phyloP scores from a whole-genome alignment of 2,797 vertebrate species.

The Siniperca obscura region DNA sequence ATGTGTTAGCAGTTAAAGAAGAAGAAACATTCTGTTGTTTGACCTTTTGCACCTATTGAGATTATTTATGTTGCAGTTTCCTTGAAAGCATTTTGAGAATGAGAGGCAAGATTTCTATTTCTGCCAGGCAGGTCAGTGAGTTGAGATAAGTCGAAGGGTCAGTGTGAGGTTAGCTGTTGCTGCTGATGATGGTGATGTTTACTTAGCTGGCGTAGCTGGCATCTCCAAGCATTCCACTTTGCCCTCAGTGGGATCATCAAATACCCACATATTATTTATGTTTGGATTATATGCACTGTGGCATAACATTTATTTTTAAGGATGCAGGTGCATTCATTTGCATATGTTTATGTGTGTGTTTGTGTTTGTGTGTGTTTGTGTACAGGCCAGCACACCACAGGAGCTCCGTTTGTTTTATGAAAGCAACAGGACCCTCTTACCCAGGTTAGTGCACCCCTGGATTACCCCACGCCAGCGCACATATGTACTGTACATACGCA shows the following conservation, averaged over 20 bases:
- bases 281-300: constrained; percentile 2
- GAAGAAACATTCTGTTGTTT: constrained; percentile 13
- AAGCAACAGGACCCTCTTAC: constrained; percentile 93
- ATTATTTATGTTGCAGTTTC: constrained; percentile 48
- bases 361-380: constrained; percentile 38
- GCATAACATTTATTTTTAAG: not conserved
- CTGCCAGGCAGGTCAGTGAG: constrained; percentile 29
- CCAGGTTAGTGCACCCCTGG: constrained; percentile 87
- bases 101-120: constrained; percentile 39
- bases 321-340: constrained; percentile 4
- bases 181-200: constrained; percentile 45
- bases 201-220: constrained; percentile 35
- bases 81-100: constrained; percentile 41
- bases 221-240: constrained; percentile 23
- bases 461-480: not conserved
- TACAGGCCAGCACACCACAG: constrained; percentile 95
- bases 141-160: constrained; percentile 48
- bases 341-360: not conserved
- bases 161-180: constrained; percentile 21
- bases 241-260: constrained; percentile 12
- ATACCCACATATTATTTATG: constrained; percentile 19
- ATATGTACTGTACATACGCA: constrained; percentile 8
- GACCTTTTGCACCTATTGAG: constrained; percentile 19
- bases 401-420: constrained; percentile 97
- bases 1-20: not conserved